These are phyloP conservation scores for Aphelenchoides bicaudatus DNA, from an alignment of 2,888 invertebrate genomes.

Conservation along the genomic window DNA sequence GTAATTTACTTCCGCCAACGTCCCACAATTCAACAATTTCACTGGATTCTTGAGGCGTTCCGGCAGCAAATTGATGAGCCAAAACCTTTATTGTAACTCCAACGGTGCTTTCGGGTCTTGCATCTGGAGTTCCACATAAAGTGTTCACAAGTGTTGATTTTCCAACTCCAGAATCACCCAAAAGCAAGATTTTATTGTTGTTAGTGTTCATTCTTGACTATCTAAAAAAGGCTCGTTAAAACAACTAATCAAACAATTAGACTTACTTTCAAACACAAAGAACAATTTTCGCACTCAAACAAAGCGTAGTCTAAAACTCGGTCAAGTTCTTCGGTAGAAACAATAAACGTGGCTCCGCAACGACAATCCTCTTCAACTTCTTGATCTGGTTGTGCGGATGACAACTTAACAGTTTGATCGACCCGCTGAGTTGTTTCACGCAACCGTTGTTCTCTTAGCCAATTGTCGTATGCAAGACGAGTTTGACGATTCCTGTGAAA, in stretches of 20 bases:
- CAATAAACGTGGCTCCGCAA: constrained; percentile 28
- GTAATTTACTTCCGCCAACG: constrained; percentile 68
- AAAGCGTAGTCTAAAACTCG: constrained; percentile 46
- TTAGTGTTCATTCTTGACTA: constrained; percentile 22
- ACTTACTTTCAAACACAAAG: constrained; percentile 29
- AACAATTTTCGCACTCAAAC: constrained; percentile 55
- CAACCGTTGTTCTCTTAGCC: constrained; percentile 53
- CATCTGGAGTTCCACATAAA: constrained; percentile 67
- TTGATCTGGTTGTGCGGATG: constrained; percentile 9
- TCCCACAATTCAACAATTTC: constrained; percentile 84
- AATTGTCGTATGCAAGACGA: constrained; percentile 34
- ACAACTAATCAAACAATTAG: too few relatives aligned
- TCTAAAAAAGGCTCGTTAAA: too few relatives aligned
- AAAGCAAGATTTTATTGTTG: constrained; percentile 73
- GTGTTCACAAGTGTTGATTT: constrained; percentile 90
- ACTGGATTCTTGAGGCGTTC: constrained; percentile 45
- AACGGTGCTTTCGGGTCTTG: constrained; percentile 41
- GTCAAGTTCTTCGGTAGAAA: constrained; percentile 26
- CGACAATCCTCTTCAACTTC: constrained; percentile 25
- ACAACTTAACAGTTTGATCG: constrained; percentile 35
- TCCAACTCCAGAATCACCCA: constrained; percentile 92
- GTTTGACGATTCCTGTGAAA: constrained; percentile 28
- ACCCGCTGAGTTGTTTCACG: constrained; percentile 45
- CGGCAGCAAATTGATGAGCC: constrained; percentile 49
- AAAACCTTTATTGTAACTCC: constrained; percentile 35